Base-by-base conservation (phyloP, 2,113 vertebrate genomes). In the Melanerpes aurifrons region DNA sequence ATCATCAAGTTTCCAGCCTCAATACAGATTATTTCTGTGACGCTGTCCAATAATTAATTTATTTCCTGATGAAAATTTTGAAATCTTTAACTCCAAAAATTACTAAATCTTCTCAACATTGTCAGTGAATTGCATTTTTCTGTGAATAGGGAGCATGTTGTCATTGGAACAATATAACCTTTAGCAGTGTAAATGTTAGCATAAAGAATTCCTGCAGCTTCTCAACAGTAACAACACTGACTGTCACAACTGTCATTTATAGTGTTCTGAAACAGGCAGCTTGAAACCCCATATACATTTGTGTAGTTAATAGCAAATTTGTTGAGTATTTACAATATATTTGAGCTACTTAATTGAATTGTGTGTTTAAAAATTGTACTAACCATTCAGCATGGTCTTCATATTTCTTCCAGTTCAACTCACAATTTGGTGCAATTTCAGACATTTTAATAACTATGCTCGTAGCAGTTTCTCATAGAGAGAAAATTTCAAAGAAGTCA, bases 381-480 rank as follows among this genome's bases (percentile, higher is more conserved):
- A 68, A 43, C 0, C 8, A 15, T 80, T 91, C 43, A 72, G 5
- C 16, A 54, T 62, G 0, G 0, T 50, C 67, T 48, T 88, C 32
- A 4, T 54, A 28, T 62, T 89, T 91, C 37, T 68, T 78, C 70
- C 45, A 73, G 37, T 82, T 80, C 32, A 87, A 45, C 9, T 77
- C 53, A 73, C 2, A 64, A 16, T 45, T 54, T 48, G 29, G 7
- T 31, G 48, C 48, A 40, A 45, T 67, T 87, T 92, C 71, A 53
- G 5, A 10, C 17, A 86, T 73, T 82, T 87, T 76, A 24, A 71
- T 16, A 48, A 13, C 16, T 71, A 71, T 86, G 32, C 5, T 82
- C 1, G 80, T 56, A 1, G 1, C 0, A 0, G 6, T 31, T 87
- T 67, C 48, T 64, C 25, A 29, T 20, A 80, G 6, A 48, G 19